Percentiles rank a stretch among this genome's conserved stretches.
These are phyloP conservation scores for Gnathonemus echidnorhynchus DNA, from an alignment of 2,113 vertebrate species.

Conservation along the genomic window DNA sequence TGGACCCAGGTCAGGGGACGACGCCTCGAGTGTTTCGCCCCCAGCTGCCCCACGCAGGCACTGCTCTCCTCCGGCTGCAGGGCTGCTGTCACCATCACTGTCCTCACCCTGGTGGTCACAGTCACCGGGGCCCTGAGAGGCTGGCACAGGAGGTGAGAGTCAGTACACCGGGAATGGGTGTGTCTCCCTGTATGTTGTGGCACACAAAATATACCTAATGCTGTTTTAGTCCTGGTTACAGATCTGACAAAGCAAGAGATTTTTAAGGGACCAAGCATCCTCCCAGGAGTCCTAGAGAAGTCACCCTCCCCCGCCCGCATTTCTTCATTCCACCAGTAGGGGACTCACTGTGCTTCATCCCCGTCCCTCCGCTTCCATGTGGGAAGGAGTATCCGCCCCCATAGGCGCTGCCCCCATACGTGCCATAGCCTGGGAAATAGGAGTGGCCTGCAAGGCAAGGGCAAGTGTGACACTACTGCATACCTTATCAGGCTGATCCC, in stretches of 20 bases:
- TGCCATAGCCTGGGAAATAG: conserved; percentile 48
- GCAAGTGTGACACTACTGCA: not conserved
- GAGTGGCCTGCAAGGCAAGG: conserved; percentile 40
- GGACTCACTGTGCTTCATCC: conserved; percentile 76
- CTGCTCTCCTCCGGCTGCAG: conserved; percentile 12
- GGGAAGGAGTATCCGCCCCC: conserved; percentile 72
- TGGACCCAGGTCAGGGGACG: not conserved
- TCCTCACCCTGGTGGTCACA: conserved; percentile 28
- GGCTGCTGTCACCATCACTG: conserved; percentile 36
- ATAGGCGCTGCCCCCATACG: conserved; percentile 46
- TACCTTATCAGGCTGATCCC: not conserved
- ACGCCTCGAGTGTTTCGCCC: not conserved
- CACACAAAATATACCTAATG: not conserved
- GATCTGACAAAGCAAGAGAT: not conserved
- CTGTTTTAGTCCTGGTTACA: not conserved
- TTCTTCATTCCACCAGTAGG: not conserved
- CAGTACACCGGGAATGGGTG: not conserved
- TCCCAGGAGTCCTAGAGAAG: not conserved
- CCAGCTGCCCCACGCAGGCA: not conserved
- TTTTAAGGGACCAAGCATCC: not conserved
- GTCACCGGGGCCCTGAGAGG: conserved; percentile 37
- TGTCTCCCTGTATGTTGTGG: not conserved
- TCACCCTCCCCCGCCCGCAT: not conserved
- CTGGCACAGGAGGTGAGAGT: conserved; percentile 23
- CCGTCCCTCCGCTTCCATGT: conserved; percentile 64